Base-by-base conservation (phyloP, 2,113 vertebrate genomes). In the Hydrochoerus hydrochaeris region DNA sequence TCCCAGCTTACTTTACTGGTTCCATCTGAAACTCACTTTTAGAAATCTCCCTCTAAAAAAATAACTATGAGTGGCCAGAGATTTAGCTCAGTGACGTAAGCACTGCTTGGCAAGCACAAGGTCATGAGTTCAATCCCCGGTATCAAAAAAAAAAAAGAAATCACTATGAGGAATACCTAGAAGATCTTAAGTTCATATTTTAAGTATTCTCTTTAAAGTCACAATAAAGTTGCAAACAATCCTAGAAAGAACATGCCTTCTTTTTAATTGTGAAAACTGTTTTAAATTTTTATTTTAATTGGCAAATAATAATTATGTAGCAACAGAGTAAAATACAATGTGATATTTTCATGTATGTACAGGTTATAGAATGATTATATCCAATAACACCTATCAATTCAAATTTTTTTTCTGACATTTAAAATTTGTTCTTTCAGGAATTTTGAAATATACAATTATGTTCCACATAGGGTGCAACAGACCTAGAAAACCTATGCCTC, bases 221-320 rank as follows among this genome's bases (percentile, higher is more conserved):
- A 65, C 30, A 96, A 75, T 84, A 80, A 96, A 94, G 67, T 9
- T 77, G 11, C 44, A 95, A 30, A 10, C 49, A 41, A 81, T 80
- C 88, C 83, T 85, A 78, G 83, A 71, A 95, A 85, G n/a, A 92
- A 3, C 44, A 38, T 46, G 14, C 19, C 35, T 63, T 38, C 26
- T 93, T 71, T 60, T n/a, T 67, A 73, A 16, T 62, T 89, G 46
- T 69, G 14, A 87, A 62, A 41, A 62, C 8, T 54, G 4, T 67
- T 86, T 93, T 94, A 94, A 88, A 41, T 17, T 60, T 44, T n/a
- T 87, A 63, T 35, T 81, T 49, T 71, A 94, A 30, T 41, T 73
- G 26, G 17, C 14, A 94, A 83, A 73, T 83, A 71, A 73, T 73
- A 63, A 84, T 62, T 85, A 63, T 41, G 41, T 7, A 69, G 60